Base-by-base conservation (phyloP, 2,113 vertebrate genomes). In the Lepisosteus osseus region DNA sequence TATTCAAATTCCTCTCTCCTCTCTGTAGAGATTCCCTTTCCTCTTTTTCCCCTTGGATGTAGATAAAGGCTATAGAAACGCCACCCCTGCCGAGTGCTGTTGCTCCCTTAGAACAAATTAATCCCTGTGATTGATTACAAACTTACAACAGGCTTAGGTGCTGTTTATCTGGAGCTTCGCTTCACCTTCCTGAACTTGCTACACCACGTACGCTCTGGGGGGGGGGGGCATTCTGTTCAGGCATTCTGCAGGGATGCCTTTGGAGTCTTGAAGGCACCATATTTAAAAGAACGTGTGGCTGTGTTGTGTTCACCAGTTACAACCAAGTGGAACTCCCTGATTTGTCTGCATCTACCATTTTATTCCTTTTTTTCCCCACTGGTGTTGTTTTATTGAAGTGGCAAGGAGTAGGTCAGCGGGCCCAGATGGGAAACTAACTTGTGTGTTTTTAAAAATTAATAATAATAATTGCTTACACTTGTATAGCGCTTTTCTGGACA, bases 51-150 rank as follows among this genome's bases (percentile, higher is more conserved):
- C 73, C 76, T 76, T 70, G 73, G 79, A 84, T 87, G 72, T 67
- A 86, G 89, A 91, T 90, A 88, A 92, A 87, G 80, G 80, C 73
- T 47, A 62, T 75, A 70, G 75, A 73, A 67, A 77, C 72, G 54
- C 75, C 80, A 77, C 76, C 76, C 78, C 79, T 82, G 80, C 81
- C 74, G 78, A 84, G 78, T 72, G 79, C 80, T 80, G 59, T 55
- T 68, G 61, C 78, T 78, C 75, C 84, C 87, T 84, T 88, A 87
- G 90, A 86, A 87, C 84, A 86, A 81, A 90, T 88, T 90, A 91
- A 92, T 91, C 89, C 89, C 84, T 70, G 82, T 85, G 85, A 89
- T 87, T 90, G 89, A 91, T 89, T 88, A 88, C 88, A 88, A 88
- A 91, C 61, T 73, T 89, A 86, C 86, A 90, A 84, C 51, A 74